Base-by-base conservation (phyloP, 35 echinoderm and acorn worm genomes). In the Holothuria glaberrima region DNA sequence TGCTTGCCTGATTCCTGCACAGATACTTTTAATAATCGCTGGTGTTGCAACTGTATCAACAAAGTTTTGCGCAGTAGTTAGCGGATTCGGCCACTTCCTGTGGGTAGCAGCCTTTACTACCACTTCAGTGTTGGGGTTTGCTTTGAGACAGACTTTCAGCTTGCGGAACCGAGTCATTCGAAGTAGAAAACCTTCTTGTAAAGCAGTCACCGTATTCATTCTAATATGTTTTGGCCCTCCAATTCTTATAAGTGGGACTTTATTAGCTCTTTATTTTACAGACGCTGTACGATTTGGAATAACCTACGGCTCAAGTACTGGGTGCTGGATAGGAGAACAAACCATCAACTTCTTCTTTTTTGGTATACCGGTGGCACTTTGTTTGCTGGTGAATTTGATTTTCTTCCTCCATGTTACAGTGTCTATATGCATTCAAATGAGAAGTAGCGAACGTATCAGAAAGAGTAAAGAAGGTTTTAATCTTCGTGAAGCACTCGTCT, bases 311-410 rank as follows among this genome's bases (percentile, higher is more conserved):
- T 32, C 30, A 16, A 20, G 31, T 1, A 33, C 60, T 60, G 82
- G 82, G 32, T 86, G 82, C 29, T 86, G 82, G 82, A 86, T 86
- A 35, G 82, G 82, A 64, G 82, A 58, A 63, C 60, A 52, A 63
- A 35, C 5, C 63, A n/a, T n/a, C n/a, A n/a, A n/a, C n/a, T n/a
- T n/a, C n/a, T n/a, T n/a, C n/a, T n/a, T n/a, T n/a, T n/a, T 86
- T 86, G 82, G 82, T 36, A 60, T 86, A 10, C 82, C 82, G 0
- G 82, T 86, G 13, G 82, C 58, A 30, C 9, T 65, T 10, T 33
- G 82, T 65, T 21, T 86, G 29, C 13, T 86, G 9, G 30, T 86
- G 2, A 83, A 83, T 83, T 58, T 83, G 0, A 30, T 60, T 10
- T 83, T 83, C 80, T 83, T 83, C 27, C 9, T 58, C 22, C 80